These are phyloP conservation scores for Temnothorax unifasciatus DNA, from an alignment of 2,888 invertebrate species.

Conservation along the genomic window DNA sequence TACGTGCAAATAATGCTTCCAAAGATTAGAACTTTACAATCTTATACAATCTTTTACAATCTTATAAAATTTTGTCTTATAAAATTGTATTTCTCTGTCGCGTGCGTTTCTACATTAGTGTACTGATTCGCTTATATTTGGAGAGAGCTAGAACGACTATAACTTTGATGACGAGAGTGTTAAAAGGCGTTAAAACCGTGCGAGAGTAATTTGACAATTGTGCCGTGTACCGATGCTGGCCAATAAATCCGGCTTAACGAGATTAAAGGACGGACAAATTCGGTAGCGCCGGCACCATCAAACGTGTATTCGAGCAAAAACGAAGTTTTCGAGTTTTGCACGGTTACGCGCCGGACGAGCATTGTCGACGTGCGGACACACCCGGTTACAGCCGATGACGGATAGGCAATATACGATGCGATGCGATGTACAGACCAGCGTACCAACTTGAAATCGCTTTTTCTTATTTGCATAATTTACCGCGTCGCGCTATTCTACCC, in stretches of 20 bases:
- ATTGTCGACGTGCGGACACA: slow-evolving; percentile 31
- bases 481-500: slow-evolving; percentile 10
- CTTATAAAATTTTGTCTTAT: not conserved
- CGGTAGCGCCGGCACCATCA: slow-evolving; percentile 31
- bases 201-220: slow-evolving; percentile 63
- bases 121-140: not conserved
- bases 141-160: not conserved
- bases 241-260: slow-evolving; percentile 68
- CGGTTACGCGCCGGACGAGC: not conserved
- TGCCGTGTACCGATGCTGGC: slow-evolving; percentile 5
- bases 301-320: slow-evolving; percentile 56
- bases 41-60: no score
- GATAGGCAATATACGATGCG: slow-evolving; percentile 44
- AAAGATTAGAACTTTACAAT: not conserved
- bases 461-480: slow-evolving; percentile 75
- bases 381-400: slow-evolving; percentile 48
- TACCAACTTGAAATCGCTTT: slow-evolving; percentile 67
- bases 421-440: slow-evolving; percentile 41
- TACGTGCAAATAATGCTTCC: not conserved
- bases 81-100: not conserved
- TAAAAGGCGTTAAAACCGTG: slow-evolving; percentile 30
- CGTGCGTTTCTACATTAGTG: not conserved
- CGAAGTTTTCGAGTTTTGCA: slow-evolving; percentile 60
- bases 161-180: slow-evolving; percentile 23
- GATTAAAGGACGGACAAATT: slow-evolving; percentile 68